Percentiles rank a stretch among this genome's conserved stretches.
phyloP scores from a whole-genome alignment of 2,888 invertebrate genomes.

The Taenaris catops region DNA sequence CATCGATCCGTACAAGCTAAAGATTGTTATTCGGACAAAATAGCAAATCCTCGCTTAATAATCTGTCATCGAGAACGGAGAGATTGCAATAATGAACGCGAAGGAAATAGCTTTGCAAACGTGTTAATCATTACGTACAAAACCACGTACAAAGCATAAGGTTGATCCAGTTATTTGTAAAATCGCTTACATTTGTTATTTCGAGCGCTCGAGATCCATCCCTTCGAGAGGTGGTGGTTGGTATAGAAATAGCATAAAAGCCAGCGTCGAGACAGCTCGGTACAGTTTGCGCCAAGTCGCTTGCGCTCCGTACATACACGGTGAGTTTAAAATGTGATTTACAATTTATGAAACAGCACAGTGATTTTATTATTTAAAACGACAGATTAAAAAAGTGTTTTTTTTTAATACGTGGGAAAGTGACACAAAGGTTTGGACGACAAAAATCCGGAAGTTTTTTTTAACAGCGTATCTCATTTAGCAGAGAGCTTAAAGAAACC shows the following conservation, averaged over 20 bases:
- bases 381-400: constrained; percentile 6
- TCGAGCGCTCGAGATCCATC: constrained; percentile 33
- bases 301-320: constrained; percentile 63
- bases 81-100: constrained; percentile 19
- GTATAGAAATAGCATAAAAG: constrained; percentile 51
- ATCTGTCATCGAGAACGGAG: constrained; percentile 14
- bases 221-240: constrained; percentile 51
- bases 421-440: constrained; percentile 2
- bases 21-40: constrained; percentile 8
- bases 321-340: constrained; percentile 46
- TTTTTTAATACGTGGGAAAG: constrained; percentile 5
- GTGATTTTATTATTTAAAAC: constrained; percentile 6
- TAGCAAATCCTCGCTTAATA: constrained; percentile 10
- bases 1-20: constrained; percentile 8
- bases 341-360: constrained; percentile 11
- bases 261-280: constrained; percentile 32
- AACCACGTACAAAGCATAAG: constrained; percentile 25
- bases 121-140: constrained; percentile 26
- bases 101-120: constrained; percentile 22
- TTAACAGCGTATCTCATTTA: too few relatives aligned
- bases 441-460: too few relatives aligned
- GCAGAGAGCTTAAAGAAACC: too few relatives aligned
- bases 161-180: constrained; percentile 31
- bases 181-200: constrained; percentile 31
- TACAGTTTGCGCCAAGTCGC: constrained; percentile 59